A percentile compares a stretch with the other conserved stretches of the same genome.
phyloP scores from a whole-genome alignment of 2,113 vertebrate genomes.

The Menura novaehollandiae region DNA sequence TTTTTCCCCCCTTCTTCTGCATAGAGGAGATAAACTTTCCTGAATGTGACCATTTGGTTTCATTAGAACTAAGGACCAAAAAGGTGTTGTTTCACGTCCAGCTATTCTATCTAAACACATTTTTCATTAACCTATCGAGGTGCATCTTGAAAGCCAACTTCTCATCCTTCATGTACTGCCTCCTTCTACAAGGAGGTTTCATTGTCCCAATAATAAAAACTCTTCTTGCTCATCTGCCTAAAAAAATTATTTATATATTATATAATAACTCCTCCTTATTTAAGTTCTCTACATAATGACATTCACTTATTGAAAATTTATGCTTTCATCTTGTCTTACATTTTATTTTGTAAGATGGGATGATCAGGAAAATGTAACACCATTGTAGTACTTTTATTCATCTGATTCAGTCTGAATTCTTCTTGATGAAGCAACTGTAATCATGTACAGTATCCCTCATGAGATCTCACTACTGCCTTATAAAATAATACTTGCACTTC shows the following conservation, averaged over 20 bases:
- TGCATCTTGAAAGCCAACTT: background rate
- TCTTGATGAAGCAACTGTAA: background rate
- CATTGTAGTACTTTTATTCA: background rate
- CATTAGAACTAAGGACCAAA: background rate
- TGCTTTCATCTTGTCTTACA: background rate
- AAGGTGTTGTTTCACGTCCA: background rate
- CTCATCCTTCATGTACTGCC: background rate
- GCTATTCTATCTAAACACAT: background rate
- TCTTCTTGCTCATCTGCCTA: background rate
- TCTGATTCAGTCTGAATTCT: background rate
- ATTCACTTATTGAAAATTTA: background rate
- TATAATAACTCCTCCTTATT: background rate
- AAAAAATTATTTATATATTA: background rate
- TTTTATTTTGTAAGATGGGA: background rate
- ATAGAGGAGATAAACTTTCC: background rate
- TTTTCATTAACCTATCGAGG: background rate
- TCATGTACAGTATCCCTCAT: background rate
- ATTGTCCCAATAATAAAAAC: background rate
- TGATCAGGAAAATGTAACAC: background rate
- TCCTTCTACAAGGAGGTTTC: background rate
- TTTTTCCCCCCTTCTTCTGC: fast-evolving
- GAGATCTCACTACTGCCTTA: background rate
- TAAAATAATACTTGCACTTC: background rate
- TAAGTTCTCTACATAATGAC: background rate
- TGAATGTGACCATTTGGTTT: background rate